Base-by-base conservation (phyloP, 2,888 invertebrate genomes). In the Cheilosia vulpina region DNA sequence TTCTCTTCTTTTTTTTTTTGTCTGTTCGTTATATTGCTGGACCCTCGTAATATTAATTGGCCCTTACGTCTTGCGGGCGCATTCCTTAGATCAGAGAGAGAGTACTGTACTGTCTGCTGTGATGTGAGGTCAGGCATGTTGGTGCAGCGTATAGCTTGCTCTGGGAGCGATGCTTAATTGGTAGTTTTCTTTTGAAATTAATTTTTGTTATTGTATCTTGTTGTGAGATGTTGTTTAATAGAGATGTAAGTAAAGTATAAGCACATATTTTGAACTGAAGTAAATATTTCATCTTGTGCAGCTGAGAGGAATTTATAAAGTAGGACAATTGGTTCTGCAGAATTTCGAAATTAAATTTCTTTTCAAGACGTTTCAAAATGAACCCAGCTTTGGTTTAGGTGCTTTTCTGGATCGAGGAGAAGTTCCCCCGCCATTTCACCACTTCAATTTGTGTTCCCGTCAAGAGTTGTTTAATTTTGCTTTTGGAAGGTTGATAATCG, bases 111-210 rank as follows among this genome's bases (percentile, higher is more conserved):
- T 27, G 27, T 31, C 19, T 34, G 17, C n/a, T 47, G 19, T 50
- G 34, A 3, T 63, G 31, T 50, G 47, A 41, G 60, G 69, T 69
- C 71, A 50, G 57, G 27, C 45, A 58, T 60, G 41, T 27, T 60
- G 50, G 27, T 68, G 53, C 19, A 21, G 17, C 41, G 15, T 43
- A 47, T 50, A 50, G 50, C 24, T 21, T 17, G 21, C 34, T 58
- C 19, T 43, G 24, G 41, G 52, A 47, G 31, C 38, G 27, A 62
- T 55, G 34, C 47, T 73, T 73, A 73, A 73, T 73, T 73, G 63
- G 63, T 60, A 60, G 55, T 73, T 72, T 72, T 72, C 60, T 73
- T 72, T 58, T 63, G 1, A 19, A 60, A 47, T 31, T 69, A 47
- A 47, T 69, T 57, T 69, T 52, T 50, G 3, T n/a, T 63, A 4